Percentiles rank a stretch among this genome's conserved stretches.
Conservation (phyloP, 2,888 invertebrate genomes). For the Eucriotettix oculatus region DNA sequence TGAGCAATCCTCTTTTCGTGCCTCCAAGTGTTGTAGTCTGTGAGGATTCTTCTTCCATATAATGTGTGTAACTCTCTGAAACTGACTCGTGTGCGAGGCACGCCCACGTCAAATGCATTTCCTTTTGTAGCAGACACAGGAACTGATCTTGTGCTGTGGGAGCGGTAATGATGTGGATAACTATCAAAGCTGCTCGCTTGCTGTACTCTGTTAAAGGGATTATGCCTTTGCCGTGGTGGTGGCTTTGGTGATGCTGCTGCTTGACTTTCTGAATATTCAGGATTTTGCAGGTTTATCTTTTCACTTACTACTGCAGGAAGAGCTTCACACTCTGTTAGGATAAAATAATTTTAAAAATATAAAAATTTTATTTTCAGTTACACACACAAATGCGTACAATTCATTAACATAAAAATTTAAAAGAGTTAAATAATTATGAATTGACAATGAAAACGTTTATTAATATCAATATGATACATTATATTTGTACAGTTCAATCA, state of each 20-base stretch:
- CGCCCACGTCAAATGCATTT: constrained; percentile 24
- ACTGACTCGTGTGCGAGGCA: constrained; percentile 34
- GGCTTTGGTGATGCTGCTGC: constrained; percentile 44
- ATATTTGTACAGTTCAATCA: too few relatives aligned
- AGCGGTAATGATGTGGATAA: constrained; percentile 30
- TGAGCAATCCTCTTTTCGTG: constrained; percentile 24
- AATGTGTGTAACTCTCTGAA: constrained; percentile 55
- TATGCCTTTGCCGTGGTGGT: constrained; percentile 62
- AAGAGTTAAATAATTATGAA: too few relatives aligned
- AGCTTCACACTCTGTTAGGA: too few relatives aligned
- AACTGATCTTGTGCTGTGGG: constrained; percentile 34
- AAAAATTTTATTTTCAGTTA: too few relatives aligned
- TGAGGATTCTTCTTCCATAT: constrained; percentile 48
- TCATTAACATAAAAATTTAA: too few relatives aligned
- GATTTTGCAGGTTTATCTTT: too few relatives aligned
- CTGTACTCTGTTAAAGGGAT: constrained; percentile 56
- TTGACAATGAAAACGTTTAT: too few relatives aligned
- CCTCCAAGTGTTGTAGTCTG: constrained; percentile 52
- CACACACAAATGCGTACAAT: too few relatives aligned
- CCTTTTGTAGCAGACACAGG: constrained; percentile 22
- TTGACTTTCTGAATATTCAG: constrained; percentile 14
- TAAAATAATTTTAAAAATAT: too few relatives aligned
- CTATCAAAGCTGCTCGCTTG: constrained; percentile 6
- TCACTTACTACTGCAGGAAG: too few relatives aligned
- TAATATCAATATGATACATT: too few relatives aligned